Base-by-base conservation (phyloP, 92 coral and sea anemone species). In the Zoanthus gigantus region DNA sequence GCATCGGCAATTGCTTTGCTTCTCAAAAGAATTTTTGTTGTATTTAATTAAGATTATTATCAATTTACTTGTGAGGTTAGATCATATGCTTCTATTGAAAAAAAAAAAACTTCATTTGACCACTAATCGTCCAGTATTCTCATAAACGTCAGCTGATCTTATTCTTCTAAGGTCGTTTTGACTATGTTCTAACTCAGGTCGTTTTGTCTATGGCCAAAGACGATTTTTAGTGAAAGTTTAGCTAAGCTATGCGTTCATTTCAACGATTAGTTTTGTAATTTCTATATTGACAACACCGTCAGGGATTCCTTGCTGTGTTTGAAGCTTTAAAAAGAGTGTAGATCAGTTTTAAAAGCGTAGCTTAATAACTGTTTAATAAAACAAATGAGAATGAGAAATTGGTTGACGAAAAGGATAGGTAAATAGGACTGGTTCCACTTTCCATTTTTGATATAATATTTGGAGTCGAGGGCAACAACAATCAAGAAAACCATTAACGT, bases 41-140 rank as follows among this genome's bases (percentile, higher is more conserved):
- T 74, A 74, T 74, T 74, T 74, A 74, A 63, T 63, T 63, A 9
- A n/a, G 79, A 48, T 46, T 74, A 74, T 74, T 7, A 53, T 74
- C 79, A 74, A 7, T 53, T 53, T 47, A 16, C 47, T 18, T 47
- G 31, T 74, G 78, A 74, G 1, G 6, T 9, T 30, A 74, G 17
- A n/a, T 44, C 12, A 48, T 47, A 23, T 46, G 34, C 79, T 7
- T 48, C 54, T 74, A 31, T 12, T 7, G 77, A 73, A 73, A 42
- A 15, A 16, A 16, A 4, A 63, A 63, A 63, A 9, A 6, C 7
- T n/a, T 63, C 3, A 7, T 63, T 7, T 16, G 8, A 23, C 7
- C 9, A 5, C 9, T 63, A 6, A 6, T 63, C 4, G 23, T 5
- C 5, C 42, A 34, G 2, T 63, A 18, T 5, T 63, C 28, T 63